These are phyloP conservation scores for Teleogryllus occipitalis DNA, from an alignment of 1,140 invertebrate species.

Conservation along the genomic window DNA sequence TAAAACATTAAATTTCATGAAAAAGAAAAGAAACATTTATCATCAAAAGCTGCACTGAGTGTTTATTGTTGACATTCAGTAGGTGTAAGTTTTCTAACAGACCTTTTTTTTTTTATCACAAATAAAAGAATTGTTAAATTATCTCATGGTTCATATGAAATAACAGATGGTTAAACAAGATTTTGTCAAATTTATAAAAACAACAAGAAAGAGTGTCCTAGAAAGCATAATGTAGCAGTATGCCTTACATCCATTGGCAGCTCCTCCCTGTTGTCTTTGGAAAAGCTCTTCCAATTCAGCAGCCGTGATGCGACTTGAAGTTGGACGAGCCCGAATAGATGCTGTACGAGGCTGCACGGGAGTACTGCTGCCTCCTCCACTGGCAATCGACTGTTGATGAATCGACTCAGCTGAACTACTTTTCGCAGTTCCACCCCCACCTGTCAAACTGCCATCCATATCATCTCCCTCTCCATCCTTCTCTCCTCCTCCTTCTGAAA, in stretches of 20 bases:
- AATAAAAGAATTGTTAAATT: too few species aligned
- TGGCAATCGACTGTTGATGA: slow-evolving; percentile 37
- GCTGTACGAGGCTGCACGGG: slow-evolving; percentile 68
- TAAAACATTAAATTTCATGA: too few species aligned
- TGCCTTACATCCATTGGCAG: neutral
- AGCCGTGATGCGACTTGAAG: slow-evolving; percentile 76
- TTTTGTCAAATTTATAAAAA: too few species aligned
- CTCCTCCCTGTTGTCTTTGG: slow-evolving; percentile 59
- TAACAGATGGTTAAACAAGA: too few species aligned
- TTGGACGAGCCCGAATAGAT: slow-evolving; percentile 77
- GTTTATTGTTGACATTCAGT: too few species aligned
- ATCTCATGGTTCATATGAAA: too few species aligned
- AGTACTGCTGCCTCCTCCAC: slow-evolving; percentile 25
- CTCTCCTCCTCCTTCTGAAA: slow-evolving; percentile 50
- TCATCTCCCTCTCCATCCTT: slow-evolving; percentile 50
- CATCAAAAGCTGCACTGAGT: too few species aligned
- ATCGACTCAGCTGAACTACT: slow-evolving; percentile 69
- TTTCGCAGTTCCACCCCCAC: slow-evolving; percentile 45
- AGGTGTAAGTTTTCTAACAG: too few species aligned
- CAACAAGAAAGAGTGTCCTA: too few species aligned
- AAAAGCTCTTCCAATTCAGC: slow-evolving; percentile 86
- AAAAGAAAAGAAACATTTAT: too few species aligned
- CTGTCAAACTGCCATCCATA: slow-evolving; percentile 38
- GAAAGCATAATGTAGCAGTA: too few species aligned
- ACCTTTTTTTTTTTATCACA: too few species aligned